Percentiles rank a stretch among this genome's conserved stretches.
Evolutionary conservation across 2,113 vertebrate genomes (phyloP).

Genomic region (Boleophthalmus pectinirostris): DNA sequence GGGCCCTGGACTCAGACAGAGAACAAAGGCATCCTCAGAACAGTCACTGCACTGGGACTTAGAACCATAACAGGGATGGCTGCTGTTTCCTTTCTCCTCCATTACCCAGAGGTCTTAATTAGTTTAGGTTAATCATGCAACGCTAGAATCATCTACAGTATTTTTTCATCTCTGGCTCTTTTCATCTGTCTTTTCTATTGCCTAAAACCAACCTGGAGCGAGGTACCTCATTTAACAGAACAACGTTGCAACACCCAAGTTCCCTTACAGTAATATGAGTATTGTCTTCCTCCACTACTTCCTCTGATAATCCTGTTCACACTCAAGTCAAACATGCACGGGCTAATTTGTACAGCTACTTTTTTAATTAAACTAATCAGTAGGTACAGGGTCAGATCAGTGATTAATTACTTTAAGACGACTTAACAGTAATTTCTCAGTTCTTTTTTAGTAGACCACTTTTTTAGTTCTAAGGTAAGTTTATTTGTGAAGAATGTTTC

Average conservation of each 20-base stretch:
- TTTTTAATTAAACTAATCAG: neutral
- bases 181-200: constrained; percentile 71
- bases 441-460: neutral
- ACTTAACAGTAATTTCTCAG: neutral
- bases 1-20: constrained; percentile 52
- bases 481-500: too few relatives aligned
- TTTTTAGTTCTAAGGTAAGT: too few relatives aligned
- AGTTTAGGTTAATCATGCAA: constrained; percentile 79
- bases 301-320: neutral
- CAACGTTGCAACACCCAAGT: constrained; percentile 53
- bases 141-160: constrained; percentile 75
- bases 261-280: constrained; percentile 57
- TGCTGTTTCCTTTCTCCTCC: constrained; percentile 65
- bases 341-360: neutral
- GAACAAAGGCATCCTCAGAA: constrained; percentile 63
- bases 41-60: constrained; percentile 62
- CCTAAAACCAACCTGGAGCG: constrained; percentile 67
- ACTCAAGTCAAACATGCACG: neutral
- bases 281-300: constrained; percentile 13
- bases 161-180: constrained; percentile 55
- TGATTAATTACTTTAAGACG: neutral
- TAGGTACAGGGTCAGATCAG: neutral
- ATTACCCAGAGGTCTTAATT: constrained; percentile 82
- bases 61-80: constrained; percentile 50
- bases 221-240: constrained; percentile 63